Evolutionary conservation across 1,140 invertebrate species (phyloP), one percentile per base, ranked within the genome.

Genomic region (Ceratoteleas bidentatus): DNA sequence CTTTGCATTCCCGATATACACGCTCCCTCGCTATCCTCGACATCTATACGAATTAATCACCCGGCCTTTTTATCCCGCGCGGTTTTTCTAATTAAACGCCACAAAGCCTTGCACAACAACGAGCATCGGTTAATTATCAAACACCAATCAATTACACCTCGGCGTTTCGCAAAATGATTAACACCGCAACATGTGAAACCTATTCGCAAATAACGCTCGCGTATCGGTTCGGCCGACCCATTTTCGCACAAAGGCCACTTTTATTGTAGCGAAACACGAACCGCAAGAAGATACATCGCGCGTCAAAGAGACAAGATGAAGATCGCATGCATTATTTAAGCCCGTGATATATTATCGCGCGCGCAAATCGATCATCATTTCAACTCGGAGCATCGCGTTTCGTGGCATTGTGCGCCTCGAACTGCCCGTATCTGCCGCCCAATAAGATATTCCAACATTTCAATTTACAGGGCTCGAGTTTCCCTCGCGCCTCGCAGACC

Each of bases 221-320:
- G 45, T 75, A 81, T 76, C 60, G 61, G 52, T 65, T 69, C 36
- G 45, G 78, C 78, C 86, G 88, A 88, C 87, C 88, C 76, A 88
- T 88, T 86, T 89, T 78, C 81, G 62, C 65, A 88, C 86, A 88
- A 89, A 86, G 77, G 69, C 34, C 81, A 54, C 76, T 84, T 87
- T 88, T 88, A 86, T 88, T 89, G 85, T 86, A 85, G 81, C 56
- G 50, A 34, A 76, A 62, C 79, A 66, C 54, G 74, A 78, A 74
- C 58, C 34, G 9, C 53, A 58, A 14, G 77, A 82, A 78, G 74
- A 78, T 70, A 74, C 50, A 61, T 60, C 43, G 50, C 57, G 49
- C 62, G 79, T 57, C 73, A 77, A 76, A 76, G 79, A 77, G 32
- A 54, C 58, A 72, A 76, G 61, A 76, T 65, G 70, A 72, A 70